Base-by-base conservation (phyloP, 1,140 invertebrate genomes). In the Acyrthosiphon pisum region DNA sequence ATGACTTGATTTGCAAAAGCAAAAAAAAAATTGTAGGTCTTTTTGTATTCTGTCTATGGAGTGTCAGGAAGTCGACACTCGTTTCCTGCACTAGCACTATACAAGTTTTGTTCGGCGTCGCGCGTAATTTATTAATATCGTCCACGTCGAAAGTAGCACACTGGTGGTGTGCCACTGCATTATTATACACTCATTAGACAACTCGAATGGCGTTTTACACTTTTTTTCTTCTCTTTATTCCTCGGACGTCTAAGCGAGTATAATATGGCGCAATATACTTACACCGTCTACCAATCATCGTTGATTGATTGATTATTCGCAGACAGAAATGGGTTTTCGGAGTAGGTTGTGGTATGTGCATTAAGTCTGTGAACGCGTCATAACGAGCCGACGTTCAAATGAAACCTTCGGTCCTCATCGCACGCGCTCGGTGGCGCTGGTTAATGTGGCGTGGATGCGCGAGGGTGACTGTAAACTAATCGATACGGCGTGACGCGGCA, bases 401-500 rank as follows among this genome's bases (percentile, higher is more conserved):
- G 35, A 30, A 30, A 68, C 8, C 60, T 30, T 76, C 60, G 87
- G 81, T 23, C 1, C 22, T 35, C 41, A 23, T 86, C 46, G 88
- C 87, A 53, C 87, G 48, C 46, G n/a, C 26, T 48, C 60, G 86
- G 35, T 35, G 20, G n/a, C n/a, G 14, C 30, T 18, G 14, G 60
- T 76, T 76, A 76, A 76, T 37, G 88, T 35, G 41, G 26, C 14
- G n/a, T 11, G 50, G 81, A 92, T n/a, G 81, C 48, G 90, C 7
- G 56, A 23, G 56, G 91, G n/a, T 48, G 91, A 50, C n/a, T 53
- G 23, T 84, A 44, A 44, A 41, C 37, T 84, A 84, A 92, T 92
- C 91, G 91, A 92, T 92, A 92, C 22, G 35, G 53, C 35, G 48
- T 60, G 91, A 92, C 91, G 91, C 91, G 37, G 68, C 81, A 44